phyloP scores from a whole-genome alignment of 2,113 vertebrate species.

The Zapus hudsonius region DNA sequence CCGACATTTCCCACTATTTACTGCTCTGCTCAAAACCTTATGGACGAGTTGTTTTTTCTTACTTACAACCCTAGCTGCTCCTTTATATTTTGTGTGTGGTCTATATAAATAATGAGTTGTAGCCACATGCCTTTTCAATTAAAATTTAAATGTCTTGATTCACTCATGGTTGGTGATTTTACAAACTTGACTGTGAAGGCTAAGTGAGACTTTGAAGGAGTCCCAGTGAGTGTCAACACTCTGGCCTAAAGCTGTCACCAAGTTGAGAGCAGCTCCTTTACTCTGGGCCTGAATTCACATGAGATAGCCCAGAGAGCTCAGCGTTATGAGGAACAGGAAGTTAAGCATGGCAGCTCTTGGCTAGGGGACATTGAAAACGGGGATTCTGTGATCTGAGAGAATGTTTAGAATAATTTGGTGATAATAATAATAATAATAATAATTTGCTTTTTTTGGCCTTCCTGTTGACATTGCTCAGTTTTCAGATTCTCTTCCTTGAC shows the following conservation, averaged over 20 bases:
- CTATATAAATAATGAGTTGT: not conserved
- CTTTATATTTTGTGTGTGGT: slow-evolving; percentile 47
- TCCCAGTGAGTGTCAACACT: not conserved
- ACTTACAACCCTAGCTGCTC: not conserved
- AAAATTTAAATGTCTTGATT: not conserved
- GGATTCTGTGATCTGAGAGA: not conserved
- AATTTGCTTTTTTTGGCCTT: not conserved
- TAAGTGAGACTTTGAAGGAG: not conserved
- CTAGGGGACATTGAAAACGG: not conserved
- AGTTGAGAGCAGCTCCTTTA: slow-evolving; percentile 11
- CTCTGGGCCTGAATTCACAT: not conserved
- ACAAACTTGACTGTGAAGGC: not conserved
- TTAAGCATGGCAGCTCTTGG: not conserved
- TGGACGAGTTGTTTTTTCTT: not conserved
- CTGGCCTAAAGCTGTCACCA: slow-evolving; percentile 23
- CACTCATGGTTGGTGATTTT: slow-evolving; percentile 2
- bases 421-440: too few species aligned
- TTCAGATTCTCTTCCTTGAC: not conserved
- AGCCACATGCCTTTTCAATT: slow-evolving; percentile 24
- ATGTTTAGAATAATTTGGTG: slow-evolving; percentile 37
- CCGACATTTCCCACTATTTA: too few species aligned
- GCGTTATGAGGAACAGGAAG: not conserved
- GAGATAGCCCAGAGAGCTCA: not conserved
- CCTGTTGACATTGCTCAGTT: not conserved
- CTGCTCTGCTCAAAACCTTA: not conserved